Evolutionary conservation across 1,140 invertebrate genomes (phyloP).

Genomic region (Lasioglossum albipes): DNA sequence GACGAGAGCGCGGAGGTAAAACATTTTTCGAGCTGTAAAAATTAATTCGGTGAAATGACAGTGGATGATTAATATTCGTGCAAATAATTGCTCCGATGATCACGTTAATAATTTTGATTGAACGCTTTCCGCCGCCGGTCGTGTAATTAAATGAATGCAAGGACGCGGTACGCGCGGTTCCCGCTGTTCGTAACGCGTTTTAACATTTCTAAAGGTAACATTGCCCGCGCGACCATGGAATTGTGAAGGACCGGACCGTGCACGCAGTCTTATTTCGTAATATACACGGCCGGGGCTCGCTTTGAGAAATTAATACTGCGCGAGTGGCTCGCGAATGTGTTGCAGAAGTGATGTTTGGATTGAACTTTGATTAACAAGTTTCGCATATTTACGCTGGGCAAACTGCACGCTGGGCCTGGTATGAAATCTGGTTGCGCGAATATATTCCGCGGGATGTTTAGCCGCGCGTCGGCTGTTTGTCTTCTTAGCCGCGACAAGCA

Average conservation of each 20-base stretch:
- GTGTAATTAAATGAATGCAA: neutral
- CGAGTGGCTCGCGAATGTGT: neutral
- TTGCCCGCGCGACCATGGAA: neutral
- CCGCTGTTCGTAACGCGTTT: neutral
- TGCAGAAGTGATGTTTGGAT: constrained; percentile 1
- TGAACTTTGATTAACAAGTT: constrained; percentile 21
- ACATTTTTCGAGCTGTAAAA: too few relatives aligned
- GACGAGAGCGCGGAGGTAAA: too few relatives aligned
- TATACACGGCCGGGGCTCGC: too few relatives aligned
- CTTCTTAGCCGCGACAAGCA: neutral
- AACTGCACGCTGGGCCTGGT: neutral
- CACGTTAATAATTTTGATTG: too few relatives aligned
- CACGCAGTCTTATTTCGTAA: constrained; percentile 1
- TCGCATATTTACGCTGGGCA: constrained; percentile 8
- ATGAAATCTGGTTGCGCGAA: constrained; percentile 1
- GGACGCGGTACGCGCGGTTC: neutral
- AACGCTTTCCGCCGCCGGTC: neutral
- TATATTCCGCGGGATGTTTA: neutral
- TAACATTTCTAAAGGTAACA: neutral
- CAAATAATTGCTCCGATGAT: too few relatives aligned
- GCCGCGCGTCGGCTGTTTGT: neutral
- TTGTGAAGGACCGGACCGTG: too few relatives aligned
- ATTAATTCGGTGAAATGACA: too few relatives aligned
- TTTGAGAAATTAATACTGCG: neutral
- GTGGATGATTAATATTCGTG: too few relatives aligned